Evolutionary conservation across 1,140 invertebrate genomes (phyloP).

Genomic region (Aricia agestis): DNA sequence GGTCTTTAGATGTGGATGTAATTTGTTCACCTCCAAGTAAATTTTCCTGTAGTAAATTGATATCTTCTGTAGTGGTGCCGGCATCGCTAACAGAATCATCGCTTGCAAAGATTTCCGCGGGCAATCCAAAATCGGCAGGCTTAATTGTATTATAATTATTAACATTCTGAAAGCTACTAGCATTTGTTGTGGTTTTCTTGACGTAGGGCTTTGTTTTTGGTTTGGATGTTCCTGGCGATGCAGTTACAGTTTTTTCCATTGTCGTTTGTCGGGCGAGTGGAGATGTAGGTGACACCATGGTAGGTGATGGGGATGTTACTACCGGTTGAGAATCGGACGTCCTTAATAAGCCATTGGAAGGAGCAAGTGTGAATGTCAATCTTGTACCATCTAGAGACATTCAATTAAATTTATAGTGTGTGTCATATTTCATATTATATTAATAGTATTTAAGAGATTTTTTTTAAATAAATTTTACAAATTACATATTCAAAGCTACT

Average conservation of each 20-base stretch:
- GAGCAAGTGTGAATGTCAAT: conserved; percentile 36
- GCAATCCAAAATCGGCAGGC: conserved; percentile 60
- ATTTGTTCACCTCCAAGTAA: conserved; percentile 35
- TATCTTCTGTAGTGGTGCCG: conserved; percentile 46
- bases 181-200: conserved; percentile 32
- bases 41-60: conserved; percentile 45
- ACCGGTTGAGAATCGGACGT: conserved; percentile 39
- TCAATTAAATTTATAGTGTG: conserved; percentile 20
- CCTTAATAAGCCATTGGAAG: conserved; percentile 36
- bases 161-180: conserved; percentile 40
- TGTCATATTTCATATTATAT: no score
- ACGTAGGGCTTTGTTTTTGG: conserved; percentile 34
- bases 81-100: conserved; percentile 66
- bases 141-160: conserved; percentile 55
- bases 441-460: no score
- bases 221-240: conserved; percentile 44
- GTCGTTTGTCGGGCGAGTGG: conserved; percentile 40
- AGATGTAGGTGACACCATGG: conserved; percentile 38
- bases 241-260: conserved; percentile 36
- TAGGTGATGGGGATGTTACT: conserved; percentile 52
- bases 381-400: conserved; percentile 44
- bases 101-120: conserved; percentile 69
- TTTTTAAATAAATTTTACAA: no score
- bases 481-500: no score
- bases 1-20: conserved; percentile 49